Conservation (phyloP, 1,140 invertebrate genomes). For the Lutraria rhynchaena region DNA sequence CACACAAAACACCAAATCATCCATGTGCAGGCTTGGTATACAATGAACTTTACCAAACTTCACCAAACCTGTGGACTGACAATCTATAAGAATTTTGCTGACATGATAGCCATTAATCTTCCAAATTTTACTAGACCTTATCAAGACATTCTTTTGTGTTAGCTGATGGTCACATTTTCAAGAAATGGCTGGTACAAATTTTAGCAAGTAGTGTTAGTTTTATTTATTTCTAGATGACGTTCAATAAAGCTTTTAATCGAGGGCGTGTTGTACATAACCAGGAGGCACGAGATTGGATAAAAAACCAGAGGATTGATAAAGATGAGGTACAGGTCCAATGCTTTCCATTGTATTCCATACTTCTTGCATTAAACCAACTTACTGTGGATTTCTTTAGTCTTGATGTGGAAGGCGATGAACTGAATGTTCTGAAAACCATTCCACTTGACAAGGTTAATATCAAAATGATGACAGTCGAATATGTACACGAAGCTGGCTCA, state of each 20-base stretch:
- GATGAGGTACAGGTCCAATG: slow-evolving; percentile 86
- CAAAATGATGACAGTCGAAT: slow-evolving; percentile 69
- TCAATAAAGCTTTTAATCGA: slow-evolving; percentile 61
- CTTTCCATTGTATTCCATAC: slow-evolving; percentile 91
- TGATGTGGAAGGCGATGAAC: slow-evolving; percentile 86
- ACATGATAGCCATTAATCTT: too few species aligned
- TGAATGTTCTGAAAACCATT: slow-evolving; percentile 83
- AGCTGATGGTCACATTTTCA: too few species aligned
- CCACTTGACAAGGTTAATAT: slow-evolving; percentile 84
- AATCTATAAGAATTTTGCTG: too few species aligned
- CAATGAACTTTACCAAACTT: too few species aligned
- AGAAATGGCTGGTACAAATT: too few species aligned
- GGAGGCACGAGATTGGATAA: slow-evolving; percentile 41
- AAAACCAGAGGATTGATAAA: slow-evolving; percentile 13
- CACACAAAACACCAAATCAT: too few species aligned
- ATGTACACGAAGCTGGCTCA: slow-evolving; percentile 33
- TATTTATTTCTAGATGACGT: slow-evolving; percentile 50
- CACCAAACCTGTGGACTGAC: too few species aligned
- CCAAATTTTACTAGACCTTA: too few species aligned
- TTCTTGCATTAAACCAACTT: slow-evolving; percentile 89
- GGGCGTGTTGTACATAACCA: slow-evolving; percentile 51
- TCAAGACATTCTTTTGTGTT: too few species aligned
- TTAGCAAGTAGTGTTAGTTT: slow-evolving; percentile 53
- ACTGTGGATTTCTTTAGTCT: slow-evolving; percentile 89
- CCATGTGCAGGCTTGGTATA: too few species aligned